Evolutionary conservation across 2,888 invertebrate genomes (phyloP).

Genomic region (Lepidocyrtinus sp.): DNA sequence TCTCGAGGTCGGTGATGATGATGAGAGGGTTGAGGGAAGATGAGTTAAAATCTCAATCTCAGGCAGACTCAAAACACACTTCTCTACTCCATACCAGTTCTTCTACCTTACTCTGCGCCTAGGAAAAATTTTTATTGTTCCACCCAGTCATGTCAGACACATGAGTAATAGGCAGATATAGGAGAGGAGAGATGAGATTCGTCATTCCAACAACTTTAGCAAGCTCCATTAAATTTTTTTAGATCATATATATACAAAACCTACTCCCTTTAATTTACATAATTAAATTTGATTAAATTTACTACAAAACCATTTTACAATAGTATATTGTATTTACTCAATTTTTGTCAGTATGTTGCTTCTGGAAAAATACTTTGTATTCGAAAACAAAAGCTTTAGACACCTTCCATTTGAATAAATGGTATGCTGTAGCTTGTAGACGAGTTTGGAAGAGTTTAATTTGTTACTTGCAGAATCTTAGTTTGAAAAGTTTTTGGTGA

Average conservation of each 20-base stretch:
- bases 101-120: conserved; percentile 23
- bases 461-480: too few relatives aligned
- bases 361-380: too few relatives aligned
- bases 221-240: neutral
- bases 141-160: conserved; percentile 25
- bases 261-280: too few relatives aligned
- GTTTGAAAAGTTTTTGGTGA: too few relatives aligned
- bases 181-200: conserved; percentile 51
- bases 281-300: too few relatives aligned
- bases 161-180: conserved; percentile 44
- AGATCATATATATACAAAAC: too few relatives aligned
- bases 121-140: conserved; percentile 40
- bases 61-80: conserved; percentile 42
- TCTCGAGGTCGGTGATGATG: conserved; percentile 55
- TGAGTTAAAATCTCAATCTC: conserved; percentile 49
- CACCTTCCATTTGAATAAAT: too few relatives aligned
- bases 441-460: too few relatives aligned
- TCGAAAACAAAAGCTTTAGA: too few relatives aligned
- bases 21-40: conserved; percentile 56
- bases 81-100: conserved; percentile 41
- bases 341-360: neutral
- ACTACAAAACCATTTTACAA: too few relatives aligned
- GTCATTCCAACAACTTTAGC: conserved; percentile 53
- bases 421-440: too few relatives aligned
- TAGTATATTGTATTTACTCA: neutral